Base-by-base conservation (phyloP, 2,113 vertebrate genomes). In the Pituophis catenifer region DNA sequence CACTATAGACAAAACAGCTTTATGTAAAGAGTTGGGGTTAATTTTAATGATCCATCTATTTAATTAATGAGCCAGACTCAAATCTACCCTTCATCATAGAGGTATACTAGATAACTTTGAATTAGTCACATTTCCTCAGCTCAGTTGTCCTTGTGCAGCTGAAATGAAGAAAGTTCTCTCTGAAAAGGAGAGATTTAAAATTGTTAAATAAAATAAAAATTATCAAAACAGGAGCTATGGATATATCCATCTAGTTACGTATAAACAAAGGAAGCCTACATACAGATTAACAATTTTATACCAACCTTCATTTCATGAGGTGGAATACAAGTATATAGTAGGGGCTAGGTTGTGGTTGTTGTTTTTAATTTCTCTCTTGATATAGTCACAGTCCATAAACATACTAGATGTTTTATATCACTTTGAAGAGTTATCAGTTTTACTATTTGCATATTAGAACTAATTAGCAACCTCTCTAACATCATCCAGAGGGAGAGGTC, bases 391-490 rank as follows among this genome's bases (percentile, higher is more conserved):
- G 65, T 85, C 86, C 62, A 89, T 85, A 92, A 94, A 93, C 89
- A 0, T 86, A 19, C 86, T 70, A 62, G n/a, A 11, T 75, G 95
- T 85, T 81, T 86, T 44, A n/a, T 91, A 95, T 70, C 65, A 86
- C 59, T 97, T 94, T 75, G 91, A 93, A 94, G 94, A 24, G 57
- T 38, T 26, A n/a, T 94, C 33, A 33, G 58, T 91, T 94, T 93
- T 94, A 92, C 19, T 95, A 96, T 98, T 98, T 98, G 98, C 98
- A 98, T 99, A 97, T 98, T 97, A 96, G 97, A 97, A 95, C 97
- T 98, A 99, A 99, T 99, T 98, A 98, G 98, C 98, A 98, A 97
- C 97, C 97, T 97, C 97, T 97, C 96, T 97, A 97, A 94, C 94
- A 95, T 95, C 93, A 93, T 97, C 98, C 97, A 95, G 90, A 91